Evolutionary conservation across 2,888 invertebrate species (phyloP).

Genomic region (Reticulitermes lucifugus): DNA sequence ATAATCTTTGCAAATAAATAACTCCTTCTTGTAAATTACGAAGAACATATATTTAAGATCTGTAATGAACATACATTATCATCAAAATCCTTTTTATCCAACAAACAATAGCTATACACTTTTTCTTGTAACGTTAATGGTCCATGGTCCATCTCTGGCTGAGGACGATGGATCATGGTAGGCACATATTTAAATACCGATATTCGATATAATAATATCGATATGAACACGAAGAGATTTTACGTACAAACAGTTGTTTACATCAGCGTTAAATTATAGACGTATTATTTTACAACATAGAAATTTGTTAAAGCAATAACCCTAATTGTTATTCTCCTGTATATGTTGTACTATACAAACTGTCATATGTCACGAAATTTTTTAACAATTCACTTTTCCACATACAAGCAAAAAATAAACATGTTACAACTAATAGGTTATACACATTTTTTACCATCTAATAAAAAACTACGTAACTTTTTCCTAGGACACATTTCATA

Average conservation of each 20-base stretch:
- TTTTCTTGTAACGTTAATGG: constrained; percentile 28
- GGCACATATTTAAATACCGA: constrained; percentile 40
- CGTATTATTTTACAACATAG: background rate
- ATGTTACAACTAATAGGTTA: background rate
- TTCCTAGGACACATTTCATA: no score
- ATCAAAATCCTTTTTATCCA: background rate
- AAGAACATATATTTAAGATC: constrained; percentile 27
- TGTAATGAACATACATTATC: constrained; percentile 31
- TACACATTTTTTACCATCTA: no score
- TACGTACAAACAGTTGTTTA: background rate
- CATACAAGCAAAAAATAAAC: background rate
- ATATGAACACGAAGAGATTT: background rate
- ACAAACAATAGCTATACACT: background rate
- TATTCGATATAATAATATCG: background rate
- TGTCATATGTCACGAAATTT: constrained; percentile 9
- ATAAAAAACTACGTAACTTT: no score
- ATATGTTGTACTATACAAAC: constrained; percentile 19
- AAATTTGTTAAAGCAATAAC: constrained; percentile 5
- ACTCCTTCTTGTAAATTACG: constrained; percentile 21
- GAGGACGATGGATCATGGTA: constrained; percentile 50
- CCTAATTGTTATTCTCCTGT: background rate
- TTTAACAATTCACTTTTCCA: background rate
- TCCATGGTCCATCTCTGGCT: constrained; percentile 52
- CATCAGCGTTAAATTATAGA: background rate
- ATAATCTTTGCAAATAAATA: background rate